These are phyloP conservation scores for Arctia plantaginis DNA, from an alignment of 2,888 invertebrate species.

Conservation along the genomic window DNA sequence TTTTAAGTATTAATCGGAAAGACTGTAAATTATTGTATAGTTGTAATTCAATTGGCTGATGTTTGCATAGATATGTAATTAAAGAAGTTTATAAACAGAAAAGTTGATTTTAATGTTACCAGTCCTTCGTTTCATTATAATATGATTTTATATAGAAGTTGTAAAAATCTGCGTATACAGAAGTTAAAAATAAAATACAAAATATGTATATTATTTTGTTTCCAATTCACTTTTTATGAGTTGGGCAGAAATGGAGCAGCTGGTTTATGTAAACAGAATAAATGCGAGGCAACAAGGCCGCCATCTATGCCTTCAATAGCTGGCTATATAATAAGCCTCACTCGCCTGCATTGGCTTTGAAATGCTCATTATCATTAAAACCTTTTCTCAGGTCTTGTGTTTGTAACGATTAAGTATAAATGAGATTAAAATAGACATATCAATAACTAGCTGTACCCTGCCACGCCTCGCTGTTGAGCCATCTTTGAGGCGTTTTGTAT, in stretches of 20 bases:
- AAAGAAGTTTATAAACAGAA: slow-evolving; percentile 81
- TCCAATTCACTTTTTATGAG: slow-evolving; percentile 79
- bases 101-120: slow-evolving; percentile 22
- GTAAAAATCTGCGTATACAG: slow-evolving; percentile 59
- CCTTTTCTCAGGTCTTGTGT: slow-evolving; percentile 58
- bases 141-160: slow-evolving; percentile 39
- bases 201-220: slow-evolving; percentile 69
- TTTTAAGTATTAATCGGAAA: slow-evolving; percentile 85
- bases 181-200: slow-evolving; percentile 63
- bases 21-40: slow-evolving; percentile 86
- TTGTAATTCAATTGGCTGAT: slow-evolving; percentile 81
- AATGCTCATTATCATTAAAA: slow-evolving; percentile 62
- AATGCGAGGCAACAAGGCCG: slow-evolving; percentile 69
- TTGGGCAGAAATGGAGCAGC: slow-evolving; percentile 71
- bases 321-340: slow-evolving; percentile 60
- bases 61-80: slow-evolving; percentile 84
- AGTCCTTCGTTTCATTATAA: slow-evolving; percentile 35
- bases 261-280: slow-evolving; percentile 79
- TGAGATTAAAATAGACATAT: neutral
- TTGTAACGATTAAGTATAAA: neutral
- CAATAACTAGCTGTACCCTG: too few species aligned
- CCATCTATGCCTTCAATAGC: slow-evolving; percentile 66
- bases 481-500: too few species aligned
- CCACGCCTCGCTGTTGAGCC: too few species aligned
- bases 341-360: slow-evolving; percentile 60